Evolutionary conservation across 2,797 vertebrate species (phyloP).

Genomic region (Amblyraja radiata): DNA sequence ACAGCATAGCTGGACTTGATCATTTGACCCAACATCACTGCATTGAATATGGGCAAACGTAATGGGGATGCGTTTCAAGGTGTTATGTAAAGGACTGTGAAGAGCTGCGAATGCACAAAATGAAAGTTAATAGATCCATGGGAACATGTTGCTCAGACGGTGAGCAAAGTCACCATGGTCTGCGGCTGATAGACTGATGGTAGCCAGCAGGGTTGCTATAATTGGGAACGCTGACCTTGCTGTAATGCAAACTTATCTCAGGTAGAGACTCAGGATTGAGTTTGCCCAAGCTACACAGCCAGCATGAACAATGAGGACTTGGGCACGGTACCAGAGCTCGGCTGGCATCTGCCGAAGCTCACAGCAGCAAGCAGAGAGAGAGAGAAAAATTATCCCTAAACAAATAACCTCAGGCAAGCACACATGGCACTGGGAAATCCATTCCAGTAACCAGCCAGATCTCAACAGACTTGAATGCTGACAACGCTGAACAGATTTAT

Average conservation of each 20-base stretch:
- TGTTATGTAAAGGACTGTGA: neutral
- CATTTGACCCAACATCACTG: neutral
- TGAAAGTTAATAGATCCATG: neutral
- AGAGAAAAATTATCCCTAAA: neutral
- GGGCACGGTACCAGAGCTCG: neutral
- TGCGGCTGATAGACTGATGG: neutral
- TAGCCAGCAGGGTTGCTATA: neutral
- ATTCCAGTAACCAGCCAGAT: constrained; percentile 4
- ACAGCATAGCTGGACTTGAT: neutral
- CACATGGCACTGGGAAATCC: neutral
- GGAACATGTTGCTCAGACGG: neutral
- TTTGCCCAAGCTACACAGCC: neutral
- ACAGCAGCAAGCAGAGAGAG: neutral
- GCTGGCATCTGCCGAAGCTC: neutral
- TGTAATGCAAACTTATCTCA: too few species aligned
- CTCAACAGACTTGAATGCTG: neutral
- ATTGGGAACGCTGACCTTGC: neutral
- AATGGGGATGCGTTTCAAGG: neutral
- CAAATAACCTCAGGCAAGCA: neutral
- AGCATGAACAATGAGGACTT: neutral
- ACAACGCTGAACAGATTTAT: neutral
- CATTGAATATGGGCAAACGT: neutral
- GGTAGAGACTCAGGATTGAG: neutral
- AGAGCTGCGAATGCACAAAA: neutral
- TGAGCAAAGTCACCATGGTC: neutral